Base-by-base conservation (phyloP, 2,888 invertebrate genomes). In the Eulithis prunata region DNA sequence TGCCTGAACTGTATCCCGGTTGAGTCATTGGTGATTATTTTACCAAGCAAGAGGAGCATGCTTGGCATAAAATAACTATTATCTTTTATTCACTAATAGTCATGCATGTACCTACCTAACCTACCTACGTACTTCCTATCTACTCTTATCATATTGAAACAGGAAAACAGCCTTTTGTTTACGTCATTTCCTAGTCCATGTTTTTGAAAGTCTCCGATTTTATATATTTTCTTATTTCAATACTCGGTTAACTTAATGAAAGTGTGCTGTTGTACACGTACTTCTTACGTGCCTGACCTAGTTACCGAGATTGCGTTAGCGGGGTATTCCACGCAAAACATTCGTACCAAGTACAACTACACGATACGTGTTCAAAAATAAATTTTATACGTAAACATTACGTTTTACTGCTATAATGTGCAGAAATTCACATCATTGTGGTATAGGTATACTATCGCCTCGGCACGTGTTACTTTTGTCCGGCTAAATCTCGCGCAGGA, bases 261-360 rank as follows among this genome's bases (percentile, higher is more conserved):
- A 57, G 74, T 62, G 71, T 46, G 66, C 68, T 66, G 68, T 76
- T 78, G 73, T 76, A 73, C 57, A 61, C 63, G 54, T 68, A 61
- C 53, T 55, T 60, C 52, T 56, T 74, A 75, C 76, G 69, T 75
- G 75, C 68, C 77, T 84, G 83, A 82, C 85, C 82, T 73, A 82
- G 78, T 84, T 89, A 78, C 77, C 71, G 68, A 75, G 76, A 79
- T 83, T 82, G 79, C 82, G 77, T 73, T 83, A 74, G 68, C 67
- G 54, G 2, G n/a, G 54, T 71, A 76, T 70, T 73, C 72, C 71
- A 78, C 76, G 70, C 71, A 55, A 73, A 71, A 74, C 64, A 72
- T 75, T 65, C 63, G 56, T 72, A 57, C 63, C 64, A 57, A 61
- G 53, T 68, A 64, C 62, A 66, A 68, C 70, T 69, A 4, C n/a